Base-by-base conservation (phyloP, 2,113 vertebrate genomes). In the Trematomus loennbergii region DNA sequence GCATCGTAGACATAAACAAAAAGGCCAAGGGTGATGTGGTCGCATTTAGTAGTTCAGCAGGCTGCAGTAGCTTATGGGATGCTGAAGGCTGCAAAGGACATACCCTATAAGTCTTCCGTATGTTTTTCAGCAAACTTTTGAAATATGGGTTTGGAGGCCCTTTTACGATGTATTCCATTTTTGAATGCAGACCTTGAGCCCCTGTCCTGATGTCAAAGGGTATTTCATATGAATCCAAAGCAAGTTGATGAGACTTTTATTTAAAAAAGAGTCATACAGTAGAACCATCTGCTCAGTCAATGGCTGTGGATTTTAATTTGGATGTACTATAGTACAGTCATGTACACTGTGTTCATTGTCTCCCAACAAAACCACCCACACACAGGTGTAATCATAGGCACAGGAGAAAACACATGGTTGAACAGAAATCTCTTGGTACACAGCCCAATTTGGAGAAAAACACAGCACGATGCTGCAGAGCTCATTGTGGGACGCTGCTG, bases 381-480 rank as follows among this genome's bases (percentile, higher is more conserved):
- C 58, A 20, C 64, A 75, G 50, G 60, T 79, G 29, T 8, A 17
- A 46, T n/a, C 55, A 10, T 48, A 46, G 33, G 2, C 36, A 8
- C 55, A 48, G 43, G 18, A 13, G 53, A 50, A 59, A 53, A 60
- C 69, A 66, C 62, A 80, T n/a, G 75, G 72, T n/a, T 79, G 80
- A 61, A 45, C 69, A 60, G 33, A 46, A 49, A 60, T 53, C 70
- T 79, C 71, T 62, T 33, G 50, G 48, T 59, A 29, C 40, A 45
- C 20, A 68, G 57, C 43, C 45, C 20, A 40, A 40, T 68, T 74
- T 75, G 45, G 45, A 48, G 36, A 22, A 48, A 48, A 61, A 49
- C 45, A 18, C 52, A 18, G 16, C 12, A 50, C 6, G 25, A 52
- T n/a, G 20, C 53, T 25, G 12, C 40, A 43, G 9, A 16, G 55